These are phyloP conservation scores for Plectropomus leopardus DNA, from an alignment of 2,113 vertebrate species.

Conservation along the genomic window DNA sequence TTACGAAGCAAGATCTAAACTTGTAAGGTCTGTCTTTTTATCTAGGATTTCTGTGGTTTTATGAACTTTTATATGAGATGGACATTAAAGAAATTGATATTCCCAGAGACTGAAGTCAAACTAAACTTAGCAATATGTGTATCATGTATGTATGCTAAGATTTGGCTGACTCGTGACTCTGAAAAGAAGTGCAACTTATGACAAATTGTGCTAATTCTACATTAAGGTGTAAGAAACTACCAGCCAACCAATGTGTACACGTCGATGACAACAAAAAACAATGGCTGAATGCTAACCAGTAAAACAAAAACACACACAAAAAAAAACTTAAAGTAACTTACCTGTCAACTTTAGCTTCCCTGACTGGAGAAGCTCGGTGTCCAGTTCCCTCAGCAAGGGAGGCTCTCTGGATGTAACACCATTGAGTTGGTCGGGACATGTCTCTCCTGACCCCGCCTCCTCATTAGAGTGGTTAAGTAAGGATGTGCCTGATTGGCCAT, in stretches of 20 bases:
- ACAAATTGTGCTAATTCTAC: neutral
- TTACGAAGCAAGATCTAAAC: neutral
- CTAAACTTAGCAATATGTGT: neutral
- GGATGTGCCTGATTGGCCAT: constrained; percentile 61
- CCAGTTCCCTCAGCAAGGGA: constrained; percentile 77
- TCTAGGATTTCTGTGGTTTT: neutral
- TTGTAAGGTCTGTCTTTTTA: neutral
- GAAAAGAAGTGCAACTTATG: neutral
- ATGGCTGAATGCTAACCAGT: neutral
- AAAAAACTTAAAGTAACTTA: constrained; percentile 32
- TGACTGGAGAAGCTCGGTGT: constrained; percentile 83
- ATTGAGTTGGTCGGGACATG: constrained; percentile 58
- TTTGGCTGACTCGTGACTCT: neutral
- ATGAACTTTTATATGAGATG: neutral
- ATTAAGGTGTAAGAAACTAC: neutral
- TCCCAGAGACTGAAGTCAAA: neutral
- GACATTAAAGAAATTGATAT: neutral
- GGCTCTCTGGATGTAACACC: constrained; percentile 45
- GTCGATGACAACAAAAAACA: neutral
- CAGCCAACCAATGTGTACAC: neutral
- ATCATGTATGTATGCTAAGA: neutral
- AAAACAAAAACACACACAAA: neutral
- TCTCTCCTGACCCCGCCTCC: constrained; percentile 30
- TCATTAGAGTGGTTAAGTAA: constrained; percentile 64
- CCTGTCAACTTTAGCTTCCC: constrained; percentile 85